A percentile compares a stretch with the other conserved stretches of the same genome.
Conservation (phyloP, 2,888 invertebrate species). For the Schrankia costaestrigalis region DNA sequence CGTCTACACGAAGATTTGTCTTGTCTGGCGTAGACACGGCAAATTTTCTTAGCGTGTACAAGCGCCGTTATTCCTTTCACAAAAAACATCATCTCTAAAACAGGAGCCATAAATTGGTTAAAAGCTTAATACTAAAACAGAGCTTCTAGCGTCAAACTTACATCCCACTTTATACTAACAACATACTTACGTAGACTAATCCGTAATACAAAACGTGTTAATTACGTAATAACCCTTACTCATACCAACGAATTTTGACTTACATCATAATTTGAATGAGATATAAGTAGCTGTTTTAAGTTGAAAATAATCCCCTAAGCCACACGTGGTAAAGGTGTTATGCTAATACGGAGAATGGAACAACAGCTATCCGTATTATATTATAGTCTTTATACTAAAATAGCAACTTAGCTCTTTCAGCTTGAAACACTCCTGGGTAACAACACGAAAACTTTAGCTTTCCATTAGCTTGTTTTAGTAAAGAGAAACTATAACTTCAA, state of each 20-base stretch:
- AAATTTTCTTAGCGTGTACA: too few species aligned
- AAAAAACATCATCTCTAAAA: too few species aligned
- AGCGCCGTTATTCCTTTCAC: too few species aligned
- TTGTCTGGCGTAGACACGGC: too few species aligned
- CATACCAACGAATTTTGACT: slow-evolving; percentile 2
- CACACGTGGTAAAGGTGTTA: slow-evolving; percentile 39
- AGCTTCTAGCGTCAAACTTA: background rate
- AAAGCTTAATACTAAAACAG: too few species aligned
- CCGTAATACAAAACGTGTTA: slow-evolving; percentile 6
- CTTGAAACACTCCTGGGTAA: background rate
- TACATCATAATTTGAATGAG: slow-evolving; percentile 7
- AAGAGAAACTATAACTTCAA: too few species aligned
- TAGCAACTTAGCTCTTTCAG: background rate
- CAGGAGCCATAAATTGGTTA: too few species aligned
- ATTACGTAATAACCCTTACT: slow-evolving; percentile 4
- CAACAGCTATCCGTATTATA: slow-evolving; percentile 18
- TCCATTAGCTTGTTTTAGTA: too few species aligned
- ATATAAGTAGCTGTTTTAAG: slow-evolving; percentile 8
- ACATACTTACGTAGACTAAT: slow-evolving; percentile 4
- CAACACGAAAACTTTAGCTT: too few species aligned
- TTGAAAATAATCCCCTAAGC: slow-evolving; percentile 8
- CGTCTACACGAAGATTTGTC: too few species aligned
- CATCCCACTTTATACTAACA: slow-evolving; percentile 2
- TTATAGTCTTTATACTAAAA: slow-evolving; percentile 18
- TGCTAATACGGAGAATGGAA: slow-evolving; percentile 25